phyloP scores from a whole-genome alignment of 2,797 vertebrate species.

The Hypotaenidia okinawae region DNA sequence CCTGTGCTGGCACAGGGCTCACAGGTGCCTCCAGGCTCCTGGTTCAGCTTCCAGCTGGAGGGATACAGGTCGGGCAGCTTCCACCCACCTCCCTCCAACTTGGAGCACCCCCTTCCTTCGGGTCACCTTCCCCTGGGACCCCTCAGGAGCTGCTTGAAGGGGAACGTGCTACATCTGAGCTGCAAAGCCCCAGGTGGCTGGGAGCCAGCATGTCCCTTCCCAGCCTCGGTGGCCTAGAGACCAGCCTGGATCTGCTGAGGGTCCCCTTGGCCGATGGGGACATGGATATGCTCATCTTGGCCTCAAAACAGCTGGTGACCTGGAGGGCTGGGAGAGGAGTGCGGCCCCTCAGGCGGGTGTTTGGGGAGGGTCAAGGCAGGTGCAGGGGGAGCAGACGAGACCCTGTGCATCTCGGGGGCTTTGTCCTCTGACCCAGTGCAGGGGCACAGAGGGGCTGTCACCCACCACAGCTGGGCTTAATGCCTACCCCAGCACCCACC shows the following conservation, averaged over 20 bases:
- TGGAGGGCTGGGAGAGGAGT: neutral
- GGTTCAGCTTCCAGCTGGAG: neutral
- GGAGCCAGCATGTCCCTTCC: neutral
- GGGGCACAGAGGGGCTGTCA: neutral
- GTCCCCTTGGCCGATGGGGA: neutral
- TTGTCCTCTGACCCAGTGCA: neutral
- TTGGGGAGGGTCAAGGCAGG: neutral
- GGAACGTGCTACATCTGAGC: neutral
- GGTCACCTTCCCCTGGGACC: neutral
- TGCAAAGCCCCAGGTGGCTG: neutral
- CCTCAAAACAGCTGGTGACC: neutral
- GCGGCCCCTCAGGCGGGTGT: accelerated
- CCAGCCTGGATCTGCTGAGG: neutral
- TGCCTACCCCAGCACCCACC: accelerated
- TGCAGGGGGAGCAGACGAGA: neutral
- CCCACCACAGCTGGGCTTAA: accelerated
- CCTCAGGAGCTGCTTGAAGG: neutral
- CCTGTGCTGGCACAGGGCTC: neutral
- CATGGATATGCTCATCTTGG: neutral
- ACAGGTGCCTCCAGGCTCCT: neutral
- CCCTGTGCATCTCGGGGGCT: neutral
- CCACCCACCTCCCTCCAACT: neutral
- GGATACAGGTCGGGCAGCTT: neutral
- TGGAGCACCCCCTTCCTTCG: neutral
- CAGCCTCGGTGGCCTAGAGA: neutral